Conservation (phyloP, 2,113 vertebrate species). For the Nannobrachium achirus region DNA sequence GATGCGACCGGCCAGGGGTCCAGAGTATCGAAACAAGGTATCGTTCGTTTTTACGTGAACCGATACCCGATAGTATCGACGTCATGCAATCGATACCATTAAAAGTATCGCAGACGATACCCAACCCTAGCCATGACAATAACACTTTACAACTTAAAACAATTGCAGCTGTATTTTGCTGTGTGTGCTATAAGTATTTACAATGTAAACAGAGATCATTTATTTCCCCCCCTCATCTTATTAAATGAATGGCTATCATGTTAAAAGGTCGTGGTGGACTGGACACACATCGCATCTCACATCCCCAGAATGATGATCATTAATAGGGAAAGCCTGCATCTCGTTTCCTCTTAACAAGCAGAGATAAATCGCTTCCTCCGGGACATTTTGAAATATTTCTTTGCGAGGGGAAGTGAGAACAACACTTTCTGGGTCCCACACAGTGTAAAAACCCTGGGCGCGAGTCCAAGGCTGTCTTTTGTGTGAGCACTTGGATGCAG, state of each 20-base stretch:
- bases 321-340: conserved; percentile 50
- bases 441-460: conserved; percentile 45
- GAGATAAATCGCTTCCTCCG: conserved; percentile 64
- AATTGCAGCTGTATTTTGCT: too few relatives aligned
- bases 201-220: neutral
- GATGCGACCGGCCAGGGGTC: too few relatives aligned
- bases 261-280: neutral
- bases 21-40: too few relatives aligned
- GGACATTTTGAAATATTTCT: conserved; percentile 52
- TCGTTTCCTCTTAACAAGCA: conserved; percentile 62
- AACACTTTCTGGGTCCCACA: conserved; percentile 43
- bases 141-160: neutral
- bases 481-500: conserved; percentile 35
- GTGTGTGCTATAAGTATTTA: neutral
- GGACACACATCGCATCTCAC: conserved; percentile 23
- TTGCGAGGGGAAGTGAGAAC: conserved; percentile 45
- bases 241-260: neutral
- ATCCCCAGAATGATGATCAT: conserved; percentile 50
- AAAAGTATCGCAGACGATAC: too few relatives aligned
- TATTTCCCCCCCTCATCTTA: too few relatives aligned
- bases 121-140: too few relatives aligned
- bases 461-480: conserved; percentile 59
- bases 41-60: too few relatives aligned
- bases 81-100: too few relatives aligned
- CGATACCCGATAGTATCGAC: too few relatives aligned